Percentiles rank a stretch among this genome's conserved stretches.
Conservation (phyloP, 2,797 vertebrate genomes). For the Clarias platycephalus region DNA sequence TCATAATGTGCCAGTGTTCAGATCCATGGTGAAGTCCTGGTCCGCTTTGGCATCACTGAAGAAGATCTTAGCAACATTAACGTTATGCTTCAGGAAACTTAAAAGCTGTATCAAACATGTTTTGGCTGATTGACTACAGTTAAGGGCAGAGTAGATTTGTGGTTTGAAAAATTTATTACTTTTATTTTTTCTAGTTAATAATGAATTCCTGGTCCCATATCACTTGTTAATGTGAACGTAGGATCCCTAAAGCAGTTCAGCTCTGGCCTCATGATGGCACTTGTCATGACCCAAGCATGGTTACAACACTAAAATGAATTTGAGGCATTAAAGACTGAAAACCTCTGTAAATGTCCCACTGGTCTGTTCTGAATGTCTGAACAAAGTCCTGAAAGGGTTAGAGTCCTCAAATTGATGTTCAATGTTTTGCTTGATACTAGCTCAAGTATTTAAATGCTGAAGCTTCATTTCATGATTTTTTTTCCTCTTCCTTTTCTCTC, state of each 20-base stretch:
- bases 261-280: conserved; percentile 31
- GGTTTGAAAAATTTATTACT: background rate
- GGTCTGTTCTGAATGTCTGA: background rate
- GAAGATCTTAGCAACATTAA: background rate
- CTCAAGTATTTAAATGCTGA: conserved; percentile 27
- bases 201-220: background rate
- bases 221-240: conserved; percentile 29
- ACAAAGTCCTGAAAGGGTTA: background rate
- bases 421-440: conserved; percentile 31
- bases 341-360: background rate
- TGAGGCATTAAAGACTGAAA: conserved; percentile 38
- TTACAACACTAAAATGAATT: conserved; percentile 48
- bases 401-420: conserved; percentile 45
- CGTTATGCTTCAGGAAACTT: background rate
- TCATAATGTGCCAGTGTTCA: background rate
- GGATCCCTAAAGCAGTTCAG: conserved; percentile 28
- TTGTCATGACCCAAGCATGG: conserved; percentile 49
- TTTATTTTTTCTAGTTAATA: background rate
- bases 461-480: conserved; percentile 68
- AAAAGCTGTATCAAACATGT: background rate
- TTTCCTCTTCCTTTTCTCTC: conserved; percentile 65
- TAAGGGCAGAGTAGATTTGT: background rate
- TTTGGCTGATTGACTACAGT: background rate
- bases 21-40: background rate
- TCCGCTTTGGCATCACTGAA: background rate